These are phyloP conservation scores for Rotaria sp. DNA, from an alignment of 2,888 invertebrate species.

Conservation along the genomic window DNA sequence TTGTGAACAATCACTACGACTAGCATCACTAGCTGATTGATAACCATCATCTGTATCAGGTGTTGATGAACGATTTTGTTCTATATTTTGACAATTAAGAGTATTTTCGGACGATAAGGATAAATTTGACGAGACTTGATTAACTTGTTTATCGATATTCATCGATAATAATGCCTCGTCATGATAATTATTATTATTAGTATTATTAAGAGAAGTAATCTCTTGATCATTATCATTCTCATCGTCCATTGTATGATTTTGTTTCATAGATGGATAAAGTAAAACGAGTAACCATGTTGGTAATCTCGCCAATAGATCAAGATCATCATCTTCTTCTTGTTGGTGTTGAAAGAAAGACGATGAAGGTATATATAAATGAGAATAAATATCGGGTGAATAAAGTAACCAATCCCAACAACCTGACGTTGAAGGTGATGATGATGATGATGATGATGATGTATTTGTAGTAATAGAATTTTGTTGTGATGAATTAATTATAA, in stretches of 20 bases:
- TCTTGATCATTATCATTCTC: constrained; percentile 6
- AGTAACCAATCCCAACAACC: not conserved
- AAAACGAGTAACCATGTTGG: not conserved
- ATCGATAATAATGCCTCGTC: constrained; percentile 4
- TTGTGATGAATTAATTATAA: not conserved
- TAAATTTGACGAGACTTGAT: not conserved
- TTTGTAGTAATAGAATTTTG: not conserved
- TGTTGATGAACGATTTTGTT: constrained; percentile 11
- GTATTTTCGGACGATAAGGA: constrained; percentile 24
- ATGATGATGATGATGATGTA: not conserved
- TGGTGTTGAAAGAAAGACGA: not conserved
- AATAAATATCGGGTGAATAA: not conserved
- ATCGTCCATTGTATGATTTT: not conserved
- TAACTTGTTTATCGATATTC: not conserved
- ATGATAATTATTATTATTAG: not conserved
- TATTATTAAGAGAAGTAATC: not conserved
- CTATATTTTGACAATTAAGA: not conserved
- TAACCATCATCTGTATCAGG: constrained; percentile 16
- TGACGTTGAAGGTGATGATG: not conserved
- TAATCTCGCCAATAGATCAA: not conserved
- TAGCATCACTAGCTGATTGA: constrained; percentile 1
- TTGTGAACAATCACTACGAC: constrained; percentile 1
- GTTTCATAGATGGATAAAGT: constrained; percentile 1
- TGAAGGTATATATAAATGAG: not conserved
- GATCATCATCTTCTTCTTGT: not conserved